Evolutionary conservation across 2,797 vertebrate genomes (phyloP), one percentile per base, ranked within the genome.

Genomic region (Synanceia verrucosa): DNA sequence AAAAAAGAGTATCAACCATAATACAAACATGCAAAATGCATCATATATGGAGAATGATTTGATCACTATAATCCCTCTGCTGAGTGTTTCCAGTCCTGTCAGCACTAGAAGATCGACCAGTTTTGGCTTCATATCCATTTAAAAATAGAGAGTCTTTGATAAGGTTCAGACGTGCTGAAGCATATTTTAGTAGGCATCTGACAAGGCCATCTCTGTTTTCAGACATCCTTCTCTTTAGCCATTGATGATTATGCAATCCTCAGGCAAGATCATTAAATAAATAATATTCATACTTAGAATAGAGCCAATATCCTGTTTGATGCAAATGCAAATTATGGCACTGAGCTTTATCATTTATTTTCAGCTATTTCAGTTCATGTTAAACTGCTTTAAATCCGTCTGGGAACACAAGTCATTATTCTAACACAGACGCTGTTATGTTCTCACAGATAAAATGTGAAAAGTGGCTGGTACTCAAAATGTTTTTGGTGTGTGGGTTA

Each of bases 181-280:
- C 60, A 56, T 80, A 33, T 80, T 84, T 88, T 46, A 82, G 76
- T 39, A 37, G 70, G 55, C 44, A 29, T 79, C 59, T 78, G 64
- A 91, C 90, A 91, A 87, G 79, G 81, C 48, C 51, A 12, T 66
- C 89, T 89, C 79, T 93, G 87, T 92, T 83, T 81, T 76, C 79
- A 81, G 73, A 76, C 83, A 60, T 66, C 76, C 70, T 82, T 67
- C 68, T 80, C 55, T 68, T 79, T 44, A 79, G 64, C 60, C 59
- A 59, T 28, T 82, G 56, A 89, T 79, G 75, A 82, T 84, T 87
- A 89, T 87, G 64, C 81, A 88, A 61, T 74, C 71, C 2, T 83
- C 69, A 39, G 44, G 46, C 51, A 65, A 88, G 63, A 65, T 73
- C 79, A 86, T 81, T 72, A 77, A 76, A 81, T 29, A 8, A 11